Conservation (phyloP, 1,140 invertebrate genomes). For the Hestina assimilis region DNA sequence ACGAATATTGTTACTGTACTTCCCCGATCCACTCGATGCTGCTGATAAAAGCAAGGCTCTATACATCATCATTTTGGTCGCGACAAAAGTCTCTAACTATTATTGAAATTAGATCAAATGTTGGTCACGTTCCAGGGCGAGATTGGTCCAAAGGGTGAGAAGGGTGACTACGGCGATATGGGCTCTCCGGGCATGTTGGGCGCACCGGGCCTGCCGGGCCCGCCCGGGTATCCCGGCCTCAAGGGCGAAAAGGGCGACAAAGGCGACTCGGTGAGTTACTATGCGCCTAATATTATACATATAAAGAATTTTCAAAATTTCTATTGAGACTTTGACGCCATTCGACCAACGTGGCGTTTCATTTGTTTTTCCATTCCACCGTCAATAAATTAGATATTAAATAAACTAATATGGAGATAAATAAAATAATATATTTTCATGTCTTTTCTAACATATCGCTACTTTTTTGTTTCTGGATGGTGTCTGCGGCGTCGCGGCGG, state of each 20-base stretch:
- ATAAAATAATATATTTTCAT: background rate
- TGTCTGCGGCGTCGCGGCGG: conserved; percentile 28
- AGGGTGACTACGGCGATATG: conserved; percentile 94
- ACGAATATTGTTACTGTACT: too few relatives aligned
- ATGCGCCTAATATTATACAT: too few relatives aligned
- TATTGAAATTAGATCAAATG: background rate
- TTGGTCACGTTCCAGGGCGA: conserved; percentile 80
- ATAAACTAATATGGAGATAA: background rate
- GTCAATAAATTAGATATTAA: too few relatives aligned
- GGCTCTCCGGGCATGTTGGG: conserved; percentile 92
- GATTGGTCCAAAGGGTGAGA: conserved; percentile 91
- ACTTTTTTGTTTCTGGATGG: conserved; percentile 4
- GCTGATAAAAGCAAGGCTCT: too few relatives aligned
- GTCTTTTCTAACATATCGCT: conserved; percentile 32
- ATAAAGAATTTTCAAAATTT: background rate
- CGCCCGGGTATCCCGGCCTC: conserved; percentile 91
- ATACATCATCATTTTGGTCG: too few relatives aligned
- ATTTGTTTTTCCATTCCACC: too few relatives aligned
- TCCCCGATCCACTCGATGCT: too few relatives aligned
- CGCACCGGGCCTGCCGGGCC: conserved; percentile 83
- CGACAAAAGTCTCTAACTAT: too few relatives aligned
- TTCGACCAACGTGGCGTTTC: too few relatives aligned
- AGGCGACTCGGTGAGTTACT: conserved; percentile 89
- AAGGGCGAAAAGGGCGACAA: conserved; percentile 95
- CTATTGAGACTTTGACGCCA: background rate